Percentiles rank a stretch among this genome's conserved stretches.
Evolutionary conservation across 1,140 invertebrate species (phyloP).

Genomic region (Antheraea pernyi): DNA sequence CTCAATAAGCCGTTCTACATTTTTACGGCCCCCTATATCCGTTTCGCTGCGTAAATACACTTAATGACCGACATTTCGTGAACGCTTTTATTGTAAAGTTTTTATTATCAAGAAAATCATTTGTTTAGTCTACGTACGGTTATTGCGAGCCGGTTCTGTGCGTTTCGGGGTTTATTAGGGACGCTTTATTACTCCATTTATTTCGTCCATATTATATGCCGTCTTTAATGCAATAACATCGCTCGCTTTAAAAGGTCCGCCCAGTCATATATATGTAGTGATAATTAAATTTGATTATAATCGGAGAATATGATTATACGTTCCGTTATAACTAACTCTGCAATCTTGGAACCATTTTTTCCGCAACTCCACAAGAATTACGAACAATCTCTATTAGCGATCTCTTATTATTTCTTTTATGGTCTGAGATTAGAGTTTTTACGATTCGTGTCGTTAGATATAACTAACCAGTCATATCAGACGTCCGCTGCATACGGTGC

Average conservation of each 20-base stretch:
- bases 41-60: slow-evolving; percentile 71
- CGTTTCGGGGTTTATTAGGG: slow-evolving; percentile 68
- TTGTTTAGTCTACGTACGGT: slow-evolving; percentile 72
- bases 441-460: slow-evolving; percentile 21
- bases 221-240: slow-evolving; percentile 47
- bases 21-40: slow-evolving; percentile 70
- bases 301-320: slow-evolving; percentile 53
- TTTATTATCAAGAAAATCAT: slow-evolving; percentile 73
- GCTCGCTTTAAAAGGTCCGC: slow-evolving; percentile 42
- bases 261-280: slow-evolving; percentile 36
- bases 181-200: slow-evolving; percentile 63
- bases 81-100: slow-evolving; percentile 74
- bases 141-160: slow-evolving; percentile 60
- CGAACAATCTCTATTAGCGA: slow-evolving; percentile 37
- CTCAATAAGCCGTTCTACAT: slow-evolving; percentile 67
- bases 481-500: slow-evolving; percentile 8
- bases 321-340: slow-evolving; percentile 41
- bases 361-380: slow-evolving; percentile 30
- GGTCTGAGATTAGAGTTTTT: slow-evolving; percentile 36
- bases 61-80: slow-evolving; percentile 73
- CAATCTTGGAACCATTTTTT: slow-evolving; percentile 44
- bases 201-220: slow-evolving; percentile 26
- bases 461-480: slow-evolving; percentile 17
- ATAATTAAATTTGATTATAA: slow-evolving; percentile 66
- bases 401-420: slow-evolving; percentile 48